phyloP scores from a whole-genome alignment of 1,140 invertebrate genomes.

The Euwallacea fornicatus region DNA sequence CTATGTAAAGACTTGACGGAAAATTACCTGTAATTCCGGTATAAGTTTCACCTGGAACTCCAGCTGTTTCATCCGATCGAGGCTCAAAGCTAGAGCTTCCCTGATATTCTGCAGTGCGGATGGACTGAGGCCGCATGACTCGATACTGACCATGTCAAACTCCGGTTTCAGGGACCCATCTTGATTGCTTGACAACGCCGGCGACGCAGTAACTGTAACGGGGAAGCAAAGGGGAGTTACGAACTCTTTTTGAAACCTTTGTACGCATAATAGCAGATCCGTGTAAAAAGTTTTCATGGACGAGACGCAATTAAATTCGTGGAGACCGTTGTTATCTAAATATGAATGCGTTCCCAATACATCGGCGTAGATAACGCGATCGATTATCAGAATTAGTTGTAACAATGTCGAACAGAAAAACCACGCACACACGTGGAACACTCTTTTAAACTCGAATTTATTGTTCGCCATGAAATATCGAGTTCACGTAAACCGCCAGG shows the following conservation, averaged over 20 bases:
- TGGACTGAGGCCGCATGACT: conserved; percentile 47
- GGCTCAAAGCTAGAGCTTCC: conserved; percentile 76
- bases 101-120: conserved; percentile 60
- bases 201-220: conserved; percentile 10
- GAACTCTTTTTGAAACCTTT: conserved; percentile 40
- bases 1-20: no score
- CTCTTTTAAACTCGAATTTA: conserved; percentile 10
- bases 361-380: conserved; percentile 41
- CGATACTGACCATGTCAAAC: conserved; percentile 48
- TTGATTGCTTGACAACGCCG: conserved; percentile 43
- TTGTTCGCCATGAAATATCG: conserved; percentile 17
- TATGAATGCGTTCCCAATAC: conserved; percentile 3
- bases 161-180: conserved; percentile 40
- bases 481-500: not conserved
- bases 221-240: not conserved
- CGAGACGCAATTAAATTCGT: conserved; percentile 8
- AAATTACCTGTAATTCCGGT: conserved; percentile 73
- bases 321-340: conserved; percentile 8
- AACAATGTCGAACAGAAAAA: conserved; percentile 25
- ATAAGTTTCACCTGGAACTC: conserved; percentile 84
- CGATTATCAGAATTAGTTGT: conserved; percentile 37
- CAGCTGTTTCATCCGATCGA: conserved; percentile 75
- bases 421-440: conserved; percentile 33
- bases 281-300: conserved; percentile 25
- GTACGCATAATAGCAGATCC: conserved; percentile 35